Conservation (phyloP, 2,888 invertebrate species). For the Apodemia arnacis region DNA sequence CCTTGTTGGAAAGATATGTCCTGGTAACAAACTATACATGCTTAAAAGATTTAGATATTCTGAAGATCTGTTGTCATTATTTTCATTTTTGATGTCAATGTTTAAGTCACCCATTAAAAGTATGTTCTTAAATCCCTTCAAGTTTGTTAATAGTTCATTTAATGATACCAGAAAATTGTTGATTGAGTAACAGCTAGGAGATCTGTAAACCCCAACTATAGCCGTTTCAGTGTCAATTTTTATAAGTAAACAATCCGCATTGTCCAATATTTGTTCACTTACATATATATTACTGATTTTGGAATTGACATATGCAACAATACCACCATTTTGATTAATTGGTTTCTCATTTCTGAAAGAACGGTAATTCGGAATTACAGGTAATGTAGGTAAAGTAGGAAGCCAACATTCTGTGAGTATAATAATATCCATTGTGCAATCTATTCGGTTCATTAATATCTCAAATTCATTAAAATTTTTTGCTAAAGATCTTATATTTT, state of each 20-base stretch:
- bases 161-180: background rate
- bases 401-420: too few relatives aligned
- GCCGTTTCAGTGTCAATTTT: background rate
- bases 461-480: too few relatives aligned
- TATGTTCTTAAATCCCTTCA: background rate
- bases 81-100: background rate
- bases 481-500: too few relatives aligned
- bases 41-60: background rate
- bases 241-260: background rate
- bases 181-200: background rate
- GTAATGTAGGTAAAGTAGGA: too few relatives aligned
- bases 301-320: background rate
- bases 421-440: too few relatives aligned
- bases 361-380: too few relatives aligned
- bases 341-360: too few relatives aligned
- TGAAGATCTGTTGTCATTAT: background rate
- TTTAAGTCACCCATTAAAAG: background rate
- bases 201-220: background rate
- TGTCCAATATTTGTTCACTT: background rate
- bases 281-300: background rate
- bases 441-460: too few relatives aligned
- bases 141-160: background rate
- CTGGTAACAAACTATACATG: background rate
- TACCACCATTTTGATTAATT: background rate
- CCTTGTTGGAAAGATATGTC: background rate